phyloP scores from a whole-genome alignment of 2,113 vertebrate genomes.

The Macaca nemestrina region DNA sequence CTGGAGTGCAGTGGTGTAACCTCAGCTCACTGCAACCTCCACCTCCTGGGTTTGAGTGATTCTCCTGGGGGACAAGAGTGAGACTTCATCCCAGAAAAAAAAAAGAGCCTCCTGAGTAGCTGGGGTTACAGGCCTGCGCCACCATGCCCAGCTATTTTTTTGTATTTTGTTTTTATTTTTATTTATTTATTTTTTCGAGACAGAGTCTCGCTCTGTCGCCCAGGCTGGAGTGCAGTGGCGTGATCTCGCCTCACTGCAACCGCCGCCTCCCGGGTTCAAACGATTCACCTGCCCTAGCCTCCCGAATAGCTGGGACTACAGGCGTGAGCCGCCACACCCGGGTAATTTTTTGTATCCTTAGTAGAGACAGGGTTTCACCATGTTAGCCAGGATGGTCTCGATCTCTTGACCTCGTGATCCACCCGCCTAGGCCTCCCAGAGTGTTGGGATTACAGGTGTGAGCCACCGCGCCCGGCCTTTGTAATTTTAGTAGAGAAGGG shows the following conservation, averaged over 20 bases:
- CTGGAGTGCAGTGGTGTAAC: background rate
- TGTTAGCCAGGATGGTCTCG: background rate
- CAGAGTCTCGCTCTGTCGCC: too few species aligned
- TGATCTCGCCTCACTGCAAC: too few species aligned
- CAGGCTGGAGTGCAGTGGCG: too few species aligned
- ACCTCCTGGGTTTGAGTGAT: background rate
- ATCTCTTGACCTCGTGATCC: background rate
- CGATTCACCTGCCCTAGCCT: too few species aligned
- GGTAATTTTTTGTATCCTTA: too few species aligned
- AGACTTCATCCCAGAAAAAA: too few species aligned
- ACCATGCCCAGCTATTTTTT: background rate
- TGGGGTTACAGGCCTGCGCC: background rate
- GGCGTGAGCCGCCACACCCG: fast-evolving
- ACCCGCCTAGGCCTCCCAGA: background rate
- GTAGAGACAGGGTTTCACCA: too few species aligned
- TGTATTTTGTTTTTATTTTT: background rate
- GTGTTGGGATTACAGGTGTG: background rate
- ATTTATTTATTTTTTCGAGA: background rate
- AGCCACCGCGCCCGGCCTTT: background rate
- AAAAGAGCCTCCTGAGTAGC: background rate
- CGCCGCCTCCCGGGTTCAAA: too few species aligned
- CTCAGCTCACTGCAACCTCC: background rate
- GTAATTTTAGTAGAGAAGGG: too few species aligned
- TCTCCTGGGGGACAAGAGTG: background rate
- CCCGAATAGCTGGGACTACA: too few species aligned